Base-by-base conservation (phyloP, 2,888 invertebrate genomes). In the Cataglyphis altisquamis region DNA sequence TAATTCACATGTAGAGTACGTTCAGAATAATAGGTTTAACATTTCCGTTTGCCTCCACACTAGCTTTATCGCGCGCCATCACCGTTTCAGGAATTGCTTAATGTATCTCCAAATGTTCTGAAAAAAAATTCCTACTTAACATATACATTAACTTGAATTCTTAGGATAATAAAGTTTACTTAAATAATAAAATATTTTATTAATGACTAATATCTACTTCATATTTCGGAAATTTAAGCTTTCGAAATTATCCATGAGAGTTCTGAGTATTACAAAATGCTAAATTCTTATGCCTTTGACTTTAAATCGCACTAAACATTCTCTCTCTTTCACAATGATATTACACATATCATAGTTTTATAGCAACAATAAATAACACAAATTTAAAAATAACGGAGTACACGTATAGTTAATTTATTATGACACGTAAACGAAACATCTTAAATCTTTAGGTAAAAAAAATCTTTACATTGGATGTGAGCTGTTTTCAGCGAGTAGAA, bases 1-100 rank as follows among this genome's bases (percentile, higher is more conserved):
- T 80, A 60, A 80, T 73, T 72, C 36, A 52, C n/a, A 72, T 72
- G 21, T 36, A 21, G 21, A 21, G 32, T 78, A 36, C 36, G 45
- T 45, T 60, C 78, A 45, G 21, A 32, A 60, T 73, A 25, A 80
- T 80, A 36, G 0, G 36, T 36, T 72, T 72, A 25, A 32, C 36
- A 21, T 36, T 25, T 25, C 21, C 41, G 12, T 45, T 72, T 36
- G 72, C 60, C 72, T 52, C 21, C 21, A 36, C 39, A 32, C 3
- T 21, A 21, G 12, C 15, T n/a, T 78, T 12, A 72, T 60, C 25
- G 60, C 32, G 4, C 32, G 32, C 32, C 0, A 41, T 55, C n/a
- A 72, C n/a, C 32, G 25, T 45, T 72, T 32, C 21, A 70, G 21
- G 32, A 21, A 36, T 48, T 6, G 9, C 0, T 73, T 73, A 60